Conservation (phyloP, 2,113 vertebrate genomes). For the Pionites leucogaster region DNA sequence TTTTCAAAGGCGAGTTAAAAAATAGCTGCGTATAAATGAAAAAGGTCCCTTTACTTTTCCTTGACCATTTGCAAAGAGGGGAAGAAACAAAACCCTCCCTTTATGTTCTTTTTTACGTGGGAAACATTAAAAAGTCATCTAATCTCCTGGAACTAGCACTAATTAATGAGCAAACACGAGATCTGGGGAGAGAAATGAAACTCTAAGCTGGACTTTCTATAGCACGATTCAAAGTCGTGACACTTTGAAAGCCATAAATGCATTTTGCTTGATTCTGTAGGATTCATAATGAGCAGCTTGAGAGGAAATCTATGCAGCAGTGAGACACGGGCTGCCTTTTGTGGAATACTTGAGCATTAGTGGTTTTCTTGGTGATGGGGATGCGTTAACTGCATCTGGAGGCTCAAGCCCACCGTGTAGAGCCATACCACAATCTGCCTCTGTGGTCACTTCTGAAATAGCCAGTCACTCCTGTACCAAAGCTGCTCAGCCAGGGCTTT, state of each 20-base stretch:
- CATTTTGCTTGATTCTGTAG: background rate
- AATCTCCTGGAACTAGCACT: background rate
- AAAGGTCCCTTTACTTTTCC: background rate
- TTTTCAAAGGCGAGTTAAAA: constrained; percentile 36
- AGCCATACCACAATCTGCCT: background rate
- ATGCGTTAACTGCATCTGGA: background rate
- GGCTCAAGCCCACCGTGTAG: background rate
- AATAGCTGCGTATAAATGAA: background rate
- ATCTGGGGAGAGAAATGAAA: background rate
- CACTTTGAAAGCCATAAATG: background rate
- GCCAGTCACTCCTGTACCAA: background rate
- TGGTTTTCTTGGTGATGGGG: constrained; percentile 7
- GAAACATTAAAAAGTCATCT: constrained; percentile 11
- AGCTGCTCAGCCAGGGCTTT: background rate
- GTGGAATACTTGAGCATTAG: background rate
- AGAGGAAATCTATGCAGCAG: background rate
- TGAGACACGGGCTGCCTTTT: background rate
- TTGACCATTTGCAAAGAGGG: background rate
- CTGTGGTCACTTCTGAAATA: background rate
- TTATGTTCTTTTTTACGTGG: background rate
- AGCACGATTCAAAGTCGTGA: background rate
- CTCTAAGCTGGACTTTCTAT: background rate
- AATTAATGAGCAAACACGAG: constrained; percentile 6
- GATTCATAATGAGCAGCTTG: background rate
- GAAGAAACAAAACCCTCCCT: background rate